phyloP scores from a whole-genome alignment of 2,113 vertebrate species.

The Nothobranchius kuhntae region DNA sequence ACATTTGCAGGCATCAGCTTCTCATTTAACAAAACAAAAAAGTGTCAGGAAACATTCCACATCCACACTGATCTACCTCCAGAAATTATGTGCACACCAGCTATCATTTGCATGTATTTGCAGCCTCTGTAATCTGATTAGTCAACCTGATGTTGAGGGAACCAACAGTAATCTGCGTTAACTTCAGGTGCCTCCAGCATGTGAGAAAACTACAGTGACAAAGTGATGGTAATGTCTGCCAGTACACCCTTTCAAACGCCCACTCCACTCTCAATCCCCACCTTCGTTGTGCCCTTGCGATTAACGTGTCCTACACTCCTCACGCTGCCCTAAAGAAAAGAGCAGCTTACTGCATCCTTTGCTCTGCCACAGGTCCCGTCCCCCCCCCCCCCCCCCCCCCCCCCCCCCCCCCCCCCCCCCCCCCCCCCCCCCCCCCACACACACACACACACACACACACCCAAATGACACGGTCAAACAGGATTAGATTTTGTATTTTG shows the following conservation, averaged over 20 bases:
- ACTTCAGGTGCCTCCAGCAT: slow-evolving; percentile 49
- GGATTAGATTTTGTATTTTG: slow-evolving; percentile 63
- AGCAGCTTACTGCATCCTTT: slow-evolving; percentile 58
- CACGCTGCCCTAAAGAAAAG: slow-evolving; percentile 67
- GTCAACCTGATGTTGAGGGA: slow-evolving; percentile 47
- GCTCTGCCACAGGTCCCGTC: slow-evolving; percentile 52
- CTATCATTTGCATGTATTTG: slow-evolving; percentile 53
- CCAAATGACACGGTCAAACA: slow-evolving; percentile 64
- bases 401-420: slow-evolving; percentile 8
- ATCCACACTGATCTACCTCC: slow-evolving; percentile 23
- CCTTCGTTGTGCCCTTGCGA: slow-evolving; percentile 56
- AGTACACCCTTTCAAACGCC: slow-evolving; percentile 57
- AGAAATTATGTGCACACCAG: slow-evolving; percentile 41
- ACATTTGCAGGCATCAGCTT: slow-evolving; percentile 51
- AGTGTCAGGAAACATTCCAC: slow-evolving; percentile 36
- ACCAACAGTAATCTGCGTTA: slow-evolving; percentile 46
- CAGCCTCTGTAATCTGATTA: slow-evolving; percentile 52
- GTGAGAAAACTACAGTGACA: slow-evolving; percentile 46
- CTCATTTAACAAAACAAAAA: slow-evolving; percentile 40
- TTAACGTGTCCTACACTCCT: slow-evolving; percentile 62
- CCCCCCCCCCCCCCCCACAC: neutral
- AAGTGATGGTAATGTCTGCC: slow-evolving; percentile 62
- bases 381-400: neutral
- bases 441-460: too few species aligned
- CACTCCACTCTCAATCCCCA: slow-evolving; percentile 54